Evolutionary conservation across 2,113 vertebrate genomes (phyloP), one percentile per base, ranked within the genome.

Genomic region (Neolamprologus tretocephalus): DNA sequence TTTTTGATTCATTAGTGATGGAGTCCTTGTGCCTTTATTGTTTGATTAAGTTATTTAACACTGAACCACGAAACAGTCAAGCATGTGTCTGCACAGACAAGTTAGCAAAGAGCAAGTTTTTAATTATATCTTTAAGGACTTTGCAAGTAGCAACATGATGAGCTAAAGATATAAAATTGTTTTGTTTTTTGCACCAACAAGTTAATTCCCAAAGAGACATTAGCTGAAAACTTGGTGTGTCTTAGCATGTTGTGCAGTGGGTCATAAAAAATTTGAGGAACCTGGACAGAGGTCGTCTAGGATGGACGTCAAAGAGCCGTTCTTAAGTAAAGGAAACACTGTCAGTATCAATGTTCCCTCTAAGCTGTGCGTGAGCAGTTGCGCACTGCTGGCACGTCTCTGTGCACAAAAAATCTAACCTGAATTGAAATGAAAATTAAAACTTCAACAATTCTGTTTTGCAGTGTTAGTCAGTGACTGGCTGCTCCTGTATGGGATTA

Each of bases 341-440:
- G 21, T 55, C 21, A 0, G 54, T 1, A 54, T 54, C n/a, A 21
- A 4, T 1, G 51, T 54, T 54, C 51, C n/a, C n/a, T 54, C 10
- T 54, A 12, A 54, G 1, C n/a, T 54, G 17, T 0, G 8, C 0
- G 16, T 3, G 42, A 0, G 6, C 42, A 47, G 1, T 47, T 47
- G 42, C 0, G 45, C 45, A 16, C 1, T 8, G 49, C 49, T 51
- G 1, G 1, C 49, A n/a, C 8, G 47, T 47, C 45, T 14, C 42
- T 49, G 47, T 0, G 16, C 47, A 19, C 49, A 51, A 17, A 11
- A 53, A 9, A 9, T 21, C 9, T 21, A 53, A 53, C 19, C 49
- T 53, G 49, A 51, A n/a, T 10, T n/a, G 49, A 53, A 53, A n/a
- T 53, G 1, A 53, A 53, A 53, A 51, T 51, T 0, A 51, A 51